Conservation (phyloP, 1,140 invertebrate genomes). For the Drosophila virilis region DNA sequence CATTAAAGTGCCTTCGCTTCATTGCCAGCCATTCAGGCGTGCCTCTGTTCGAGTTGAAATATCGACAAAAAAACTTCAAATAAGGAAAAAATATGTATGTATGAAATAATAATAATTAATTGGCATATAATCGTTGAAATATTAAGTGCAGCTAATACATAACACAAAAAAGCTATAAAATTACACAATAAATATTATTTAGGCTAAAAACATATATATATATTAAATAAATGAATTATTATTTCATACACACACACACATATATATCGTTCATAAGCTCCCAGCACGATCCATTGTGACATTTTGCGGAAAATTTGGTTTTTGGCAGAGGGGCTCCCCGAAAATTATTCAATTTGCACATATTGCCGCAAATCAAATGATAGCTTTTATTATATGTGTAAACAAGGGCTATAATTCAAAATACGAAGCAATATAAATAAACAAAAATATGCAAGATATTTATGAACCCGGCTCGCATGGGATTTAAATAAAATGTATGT, state of each 20-base stretch:
- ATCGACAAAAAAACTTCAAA: slow-evolving; percentile 9
- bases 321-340: slow-evolving; percentile 20
- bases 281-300: slow-evolving; percentile 42
- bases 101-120: slow-evolving; percentile 38
- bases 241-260: too few species aligned
- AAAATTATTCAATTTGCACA: slow-evolving; percentile 55
- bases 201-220: background rate
- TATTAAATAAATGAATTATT: too few species aligned
- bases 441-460: too few species aligned
- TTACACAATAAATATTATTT: slow-evolving; percentile 14
- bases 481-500: too few species aligned
- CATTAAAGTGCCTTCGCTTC: slow-evolving; percentile 70
- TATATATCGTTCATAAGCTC: too few species aligned
- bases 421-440: too few species aligned
- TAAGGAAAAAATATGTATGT: slow-evolving; percentile 36
- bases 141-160: slow-evolving; percentile 3
- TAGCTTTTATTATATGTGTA: slow-evolving; percentile 35
- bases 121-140: slow-evolving; percentile 9
- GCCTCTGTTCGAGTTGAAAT: slow-evolving; percentile 24
- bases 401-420: slow-evolving; percentile 21
- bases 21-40: slow-evolving; percentile 67
- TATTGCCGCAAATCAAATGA: slow-evolving; percentile 64
- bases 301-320: slow-evolving; percentile 61
- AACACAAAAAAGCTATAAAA: background rate
- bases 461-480: too few species aligned